Evolutionary conservation across 1,140 invertebrate genomes (phyloP).

Genomic region (Papilio dardanus): DNA sequence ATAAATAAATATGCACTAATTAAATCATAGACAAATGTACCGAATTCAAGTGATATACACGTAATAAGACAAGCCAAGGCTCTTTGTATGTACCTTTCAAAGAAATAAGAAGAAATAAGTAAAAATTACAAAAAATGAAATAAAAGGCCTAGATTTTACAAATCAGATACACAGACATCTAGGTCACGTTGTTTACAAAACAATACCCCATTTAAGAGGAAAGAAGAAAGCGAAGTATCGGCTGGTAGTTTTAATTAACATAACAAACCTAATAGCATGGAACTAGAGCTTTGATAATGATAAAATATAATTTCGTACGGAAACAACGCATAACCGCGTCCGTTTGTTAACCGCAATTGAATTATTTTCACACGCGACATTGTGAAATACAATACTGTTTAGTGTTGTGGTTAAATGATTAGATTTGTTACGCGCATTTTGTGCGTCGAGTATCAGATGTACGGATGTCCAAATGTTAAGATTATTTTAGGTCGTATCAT

Average conservation of each 20-base stretch:
- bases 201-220: slow-evolving; percentile 10
- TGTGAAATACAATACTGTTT: slow-evolving; percentile 24
- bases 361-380: slow-evolving; percentile 31
- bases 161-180: slow-evolving; percentile 22
- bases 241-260: slow-evolving; percentile 17
- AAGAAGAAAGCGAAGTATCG: slow-evolving; percentile 6
- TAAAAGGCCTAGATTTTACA: slow-evolving; percentile 8
- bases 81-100: not conserved
- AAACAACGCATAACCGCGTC: not conserved
- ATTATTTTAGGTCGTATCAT: not conserved
- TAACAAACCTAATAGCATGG: slow-evolving; percentile 5
- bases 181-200: slow-evolving; percentile 7
- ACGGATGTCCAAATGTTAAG: not conserved
- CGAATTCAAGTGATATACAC: not conserved
- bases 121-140: not conserved
- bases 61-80: not conserved
- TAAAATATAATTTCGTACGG: not conserved
- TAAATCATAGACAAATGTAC: not conserved
- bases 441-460: not conserved
- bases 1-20: not conserved
- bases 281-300: not conserved
- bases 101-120: not conserved
- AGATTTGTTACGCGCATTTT: slow-evolving; percentile 15
- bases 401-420: slow-evolving; percentile 6
- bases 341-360: slow-evolving; percentile 33